Conservation (phyloP, 2,888 invertebrate genomes). For the Cantharis nigra region DNA sequence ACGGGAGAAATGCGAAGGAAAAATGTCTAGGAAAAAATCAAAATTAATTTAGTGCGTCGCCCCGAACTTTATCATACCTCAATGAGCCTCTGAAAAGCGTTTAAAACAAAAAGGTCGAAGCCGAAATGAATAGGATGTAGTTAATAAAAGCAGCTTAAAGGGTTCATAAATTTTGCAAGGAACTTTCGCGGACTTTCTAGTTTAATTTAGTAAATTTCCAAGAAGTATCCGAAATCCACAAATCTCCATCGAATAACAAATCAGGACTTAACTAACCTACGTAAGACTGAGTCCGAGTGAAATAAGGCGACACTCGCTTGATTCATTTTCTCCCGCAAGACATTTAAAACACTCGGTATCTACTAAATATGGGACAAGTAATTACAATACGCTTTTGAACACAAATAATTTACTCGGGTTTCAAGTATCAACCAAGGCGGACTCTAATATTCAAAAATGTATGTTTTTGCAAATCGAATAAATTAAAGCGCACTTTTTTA, state of each 20-base stretch:
- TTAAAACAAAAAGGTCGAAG: not conserved
- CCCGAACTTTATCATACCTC: not conserved
- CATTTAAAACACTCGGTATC: slow-evolving; percentile 53
- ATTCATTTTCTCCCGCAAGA: slow-evolving; percentile 49
- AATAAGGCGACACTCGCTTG: slow-evolving; percentile 49
- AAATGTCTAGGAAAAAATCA: not conserved
- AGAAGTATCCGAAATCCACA: slow-evolving; percentile 26
- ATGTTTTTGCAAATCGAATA: not conserved
- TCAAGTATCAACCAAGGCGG: not conserved
- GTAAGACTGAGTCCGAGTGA: slow-evolving; percentile 48
- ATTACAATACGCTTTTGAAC: slow-evolving; percentile 40
- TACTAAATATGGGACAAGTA: slow-evolving; percentile 54
- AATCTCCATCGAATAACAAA: slow-evolving; percentile 28
- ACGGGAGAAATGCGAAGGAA: not conserved
- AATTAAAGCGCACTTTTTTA: not conserved
- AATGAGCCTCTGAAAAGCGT: not conserved
- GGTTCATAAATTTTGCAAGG: slow-evolving; percentile 12
- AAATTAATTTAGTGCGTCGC: not conserved
- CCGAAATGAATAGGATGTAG: slow-evolving; percentile 19
- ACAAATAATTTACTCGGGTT: not conserved
- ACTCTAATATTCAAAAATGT: not conserved
- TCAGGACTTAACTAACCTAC: slow-evolving; percentile 34
- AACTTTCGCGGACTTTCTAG: slow-evolving; percentile 14
- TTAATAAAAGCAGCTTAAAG: slow-evolving; percentile 19
- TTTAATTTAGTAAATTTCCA: slow-evolving; percentile 26